Conservation (phyloP, 2,888 invertebrate species). For the Polyploca ridens region DNA sequence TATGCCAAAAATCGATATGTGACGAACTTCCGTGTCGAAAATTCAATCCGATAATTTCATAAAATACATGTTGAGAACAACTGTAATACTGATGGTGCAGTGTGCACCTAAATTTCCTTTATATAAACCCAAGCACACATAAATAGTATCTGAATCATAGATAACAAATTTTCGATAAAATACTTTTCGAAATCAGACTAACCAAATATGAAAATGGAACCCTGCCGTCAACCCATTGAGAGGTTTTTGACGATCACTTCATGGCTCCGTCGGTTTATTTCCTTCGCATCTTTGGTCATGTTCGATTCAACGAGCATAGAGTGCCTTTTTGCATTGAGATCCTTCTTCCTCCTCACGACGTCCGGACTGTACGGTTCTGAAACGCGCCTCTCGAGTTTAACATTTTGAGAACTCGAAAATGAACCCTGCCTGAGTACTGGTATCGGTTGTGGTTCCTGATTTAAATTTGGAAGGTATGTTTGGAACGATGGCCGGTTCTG, state of each 20-base stretch:
- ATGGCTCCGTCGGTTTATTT: slow-evolving; percentile 72
- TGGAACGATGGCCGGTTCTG: slow-evolving; percentile 85
- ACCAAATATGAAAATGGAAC: slow-evolving; percentile 29
- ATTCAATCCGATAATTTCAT: not conserved
- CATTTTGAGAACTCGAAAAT: slow-evolving; percentile 51
- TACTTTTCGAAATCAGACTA: slow-evolving; percentile 27
- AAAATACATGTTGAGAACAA: not conserved
- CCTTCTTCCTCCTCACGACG: slow-evolving; percentile 72
- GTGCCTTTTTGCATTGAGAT: slow-evolving; percentile 69
- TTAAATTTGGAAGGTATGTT: slow-evolving; percentile 72
- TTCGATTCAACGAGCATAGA: slow-evolving; percentile 77
- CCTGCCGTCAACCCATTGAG: slow-evolving; percentile 73
- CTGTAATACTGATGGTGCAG: slow-evolving; percentile 17
- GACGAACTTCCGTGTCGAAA: not conserved
- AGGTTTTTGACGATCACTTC: slow-evolving; percentile 73
- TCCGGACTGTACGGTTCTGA: slow-evolving; percentile 76
- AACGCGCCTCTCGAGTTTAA: slow-evolving; percentile 62
- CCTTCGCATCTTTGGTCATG: slow-evolving; percentile 66
- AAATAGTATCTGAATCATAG: slow-evolving; percentile 20
- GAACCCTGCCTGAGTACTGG: slow-evolving; percentile 64
- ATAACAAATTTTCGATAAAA: slow-evolving; percentile 21
- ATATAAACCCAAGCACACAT: not conserved
- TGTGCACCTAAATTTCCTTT: not conserved
- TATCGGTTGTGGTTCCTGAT: slow-evolving; percentile 54
- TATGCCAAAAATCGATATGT: not conserved